Percentiles rank a stretch among this genome's conserved stretches.
Conservation (phyloP, 2,113 vertebrate species). For the Cranoglanis bouderius region DNA sequence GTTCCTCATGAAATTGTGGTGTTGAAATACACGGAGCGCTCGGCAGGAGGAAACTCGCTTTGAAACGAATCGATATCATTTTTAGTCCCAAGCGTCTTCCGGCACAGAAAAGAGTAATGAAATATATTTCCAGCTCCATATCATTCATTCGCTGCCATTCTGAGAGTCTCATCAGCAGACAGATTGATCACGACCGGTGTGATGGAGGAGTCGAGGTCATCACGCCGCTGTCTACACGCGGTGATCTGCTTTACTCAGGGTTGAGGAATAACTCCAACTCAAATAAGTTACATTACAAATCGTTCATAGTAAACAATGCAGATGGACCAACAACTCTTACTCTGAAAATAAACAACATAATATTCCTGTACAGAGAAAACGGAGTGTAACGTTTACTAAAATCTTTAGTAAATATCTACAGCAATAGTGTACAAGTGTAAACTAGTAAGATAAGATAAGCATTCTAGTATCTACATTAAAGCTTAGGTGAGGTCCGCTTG, state of each 20-base stretch:
- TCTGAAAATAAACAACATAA: background rate
- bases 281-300: too few species aligned
- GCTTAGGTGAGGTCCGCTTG: background rate
- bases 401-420: background rate
- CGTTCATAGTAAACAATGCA: too few species aligned
- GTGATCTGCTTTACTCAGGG: background rate
- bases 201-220: slow-evolving; percentile 30
- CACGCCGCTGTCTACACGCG: background rate
- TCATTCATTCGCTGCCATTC: slow-evolving; percentile 27
- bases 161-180: slow-evolving; percentile 1
- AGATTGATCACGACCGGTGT: slow-evolving; percentile 20
- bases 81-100: slow-evolving; percentile 38
- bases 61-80: slow-evolving; percentile 40
- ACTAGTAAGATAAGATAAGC: background rate
- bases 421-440: background rate
- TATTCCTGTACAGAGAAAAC: background rate
- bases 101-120: slow-evolving; percentile 36
- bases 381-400: background rate
- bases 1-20: background rate
- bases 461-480: background rate
- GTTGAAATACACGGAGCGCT: background rate
- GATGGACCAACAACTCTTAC: too few species aligned
- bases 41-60: background rate
- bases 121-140: slow-evolving; percentile 42
- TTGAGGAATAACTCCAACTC: too few species aligned